A percentile compares a stretch with the other conserved stretches of the same genome.
phyloP scores from a whole-genome alignment of 2,888 invertebrate species.

The Trachelus stipa region DNA sequence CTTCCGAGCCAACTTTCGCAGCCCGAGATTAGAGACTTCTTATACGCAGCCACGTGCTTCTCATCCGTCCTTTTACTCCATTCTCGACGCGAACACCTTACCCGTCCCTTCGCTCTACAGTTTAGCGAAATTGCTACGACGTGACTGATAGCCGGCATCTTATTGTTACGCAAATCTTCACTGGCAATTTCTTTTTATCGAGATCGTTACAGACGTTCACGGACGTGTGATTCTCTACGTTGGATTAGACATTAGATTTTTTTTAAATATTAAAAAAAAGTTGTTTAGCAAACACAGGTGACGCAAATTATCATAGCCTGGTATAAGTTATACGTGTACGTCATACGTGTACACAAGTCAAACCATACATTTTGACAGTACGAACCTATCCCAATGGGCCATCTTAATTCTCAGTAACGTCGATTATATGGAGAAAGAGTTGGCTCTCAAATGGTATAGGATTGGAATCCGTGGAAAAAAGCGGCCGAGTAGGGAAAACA shows the following conservation, averaged over 20 bases:
- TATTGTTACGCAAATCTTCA: constrained; percentile 32
- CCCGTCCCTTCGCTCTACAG: constrained; percentile 1
- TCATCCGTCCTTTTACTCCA: constrained; percentile 25
- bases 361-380: background rate
- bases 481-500: constrained; percentile 28
- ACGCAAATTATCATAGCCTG: background rate
- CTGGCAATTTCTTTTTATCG: constrained; percentile 28
- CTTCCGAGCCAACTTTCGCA: constrained; percentile 30
- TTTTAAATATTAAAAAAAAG: background rate
- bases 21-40: constrained; percentile 49
- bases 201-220: constrained; percentile 17
- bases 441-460: constrained; percentile 22
- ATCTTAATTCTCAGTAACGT: background rate
- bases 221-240: background rate
- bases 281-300: background rate
- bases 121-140: constrained; percentile 25
- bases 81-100: constrained; percentile 1
- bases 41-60: constrained; percentile 41
- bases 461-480: constrained; percentile 41
- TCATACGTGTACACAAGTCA: background rate
- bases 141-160: constrained; percentile 21
- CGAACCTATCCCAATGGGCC: background rate
- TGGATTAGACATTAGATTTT: background rate
- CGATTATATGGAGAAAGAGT: constrained; percentile 25
- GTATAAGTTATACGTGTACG: no score